Percentiles rank a stretch among this genome's conserved stretches.
Conservation (phyloP, 2,797 vertebrate genomes). For the Argentina silus region DNA sequence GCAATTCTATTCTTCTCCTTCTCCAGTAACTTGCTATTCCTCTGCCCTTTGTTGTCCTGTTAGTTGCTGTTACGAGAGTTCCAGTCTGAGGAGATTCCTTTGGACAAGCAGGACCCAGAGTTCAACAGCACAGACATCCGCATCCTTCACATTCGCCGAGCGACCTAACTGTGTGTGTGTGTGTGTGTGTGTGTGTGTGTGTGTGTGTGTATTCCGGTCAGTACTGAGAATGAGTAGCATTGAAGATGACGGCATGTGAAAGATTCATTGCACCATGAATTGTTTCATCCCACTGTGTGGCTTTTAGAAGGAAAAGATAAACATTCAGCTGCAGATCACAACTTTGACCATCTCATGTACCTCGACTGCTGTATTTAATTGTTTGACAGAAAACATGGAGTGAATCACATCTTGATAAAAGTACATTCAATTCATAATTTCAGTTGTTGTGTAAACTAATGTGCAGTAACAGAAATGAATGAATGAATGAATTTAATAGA, state of each 20-base stretch:
- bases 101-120: constrained; percentile 89
- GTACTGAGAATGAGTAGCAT: neutral
- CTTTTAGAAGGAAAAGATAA: neutral
- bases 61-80: constrained; percentile 90
- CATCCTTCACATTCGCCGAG: constrained; percentile 78
- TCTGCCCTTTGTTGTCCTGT: constrained; percentile 31
- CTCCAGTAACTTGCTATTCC: constrained; percentile 3
- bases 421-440: too few species aligned
- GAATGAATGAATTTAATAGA: too few species aligned
- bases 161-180: constrained; percentile 32
- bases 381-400: too few species aligned
- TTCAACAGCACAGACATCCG: constrained; percentile 94
- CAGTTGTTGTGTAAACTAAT: too few species aligned
- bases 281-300: neutral
- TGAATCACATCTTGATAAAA: too few species aligned
- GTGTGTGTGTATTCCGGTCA: neutral
- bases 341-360: too few species aligned
- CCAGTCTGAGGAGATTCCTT: constrained; percentile 84
- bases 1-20: neutral
- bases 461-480: too few species aligned
- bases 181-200: constrained; percentile 7
- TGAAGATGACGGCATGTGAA: neutral
- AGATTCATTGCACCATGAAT: neutral
- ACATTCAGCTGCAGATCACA: too few species aligned
- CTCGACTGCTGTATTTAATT: too few species aligned